Conservation (phyloP, 1,140 invertebrate species). For the Anastatus disparis region DNA sequence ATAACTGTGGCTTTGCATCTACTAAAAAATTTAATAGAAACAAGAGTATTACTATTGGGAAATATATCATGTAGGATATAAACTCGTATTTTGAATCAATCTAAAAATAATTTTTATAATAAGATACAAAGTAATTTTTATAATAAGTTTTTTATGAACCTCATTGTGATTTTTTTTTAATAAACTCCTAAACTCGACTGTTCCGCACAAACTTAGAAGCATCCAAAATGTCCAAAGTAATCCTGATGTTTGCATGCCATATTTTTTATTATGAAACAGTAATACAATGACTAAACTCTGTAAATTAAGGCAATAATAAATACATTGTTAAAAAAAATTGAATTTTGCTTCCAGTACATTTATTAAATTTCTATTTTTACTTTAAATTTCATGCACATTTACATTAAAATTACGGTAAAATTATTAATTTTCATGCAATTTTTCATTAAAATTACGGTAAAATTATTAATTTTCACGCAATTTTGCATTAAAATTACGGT, state of each 20-base stretch:
- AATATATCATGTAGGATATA: conserved; percentile 85
- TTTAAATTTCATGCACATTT: no score
- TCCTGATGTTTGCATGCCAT: conserved; percentile 87
- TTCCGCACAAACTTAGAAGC: conserved; percentile 74
- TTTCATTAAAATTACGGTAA: no score
- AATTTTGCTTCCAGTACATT: no score
- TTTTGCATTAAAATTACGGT: no score
- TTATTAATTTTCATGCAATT: no score
- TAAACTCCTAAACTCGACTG: conserved; percentile 79
- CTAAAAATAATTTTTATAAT: conserved; percentile 44
- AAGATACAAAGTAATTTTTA: no score
- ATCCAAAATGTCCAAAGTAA: conserved; percentile 91
- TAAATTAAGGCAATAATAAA: conserved; percentile 58
- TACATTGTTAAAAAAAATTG: not conserved
- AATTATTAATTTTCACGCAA: no score
- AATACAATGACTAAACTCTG: conserved; percentile 78
- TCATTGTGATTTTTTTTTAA: conserved; percentile 60
- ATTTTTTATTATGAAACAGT: conserved; percentile 81
- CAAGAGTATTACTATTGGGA: conserved; percentile 76
- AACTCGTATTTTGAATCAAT: conserved; percentile 69
- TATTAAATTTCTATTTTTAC: no score
- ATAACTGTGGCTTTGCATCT: conserved; percentile 76
- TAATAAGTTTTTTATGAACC: conserved; percentile 37
- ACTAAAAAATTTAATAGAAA: conserved; percentile 86
- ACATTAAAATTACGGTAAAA: no score